A percentile compares a stretch with the other conserved stretches of the same genome.
Conservation (phyloP, 2,797 vertebrate genomes). For the Sus cebifrons region DNA sequence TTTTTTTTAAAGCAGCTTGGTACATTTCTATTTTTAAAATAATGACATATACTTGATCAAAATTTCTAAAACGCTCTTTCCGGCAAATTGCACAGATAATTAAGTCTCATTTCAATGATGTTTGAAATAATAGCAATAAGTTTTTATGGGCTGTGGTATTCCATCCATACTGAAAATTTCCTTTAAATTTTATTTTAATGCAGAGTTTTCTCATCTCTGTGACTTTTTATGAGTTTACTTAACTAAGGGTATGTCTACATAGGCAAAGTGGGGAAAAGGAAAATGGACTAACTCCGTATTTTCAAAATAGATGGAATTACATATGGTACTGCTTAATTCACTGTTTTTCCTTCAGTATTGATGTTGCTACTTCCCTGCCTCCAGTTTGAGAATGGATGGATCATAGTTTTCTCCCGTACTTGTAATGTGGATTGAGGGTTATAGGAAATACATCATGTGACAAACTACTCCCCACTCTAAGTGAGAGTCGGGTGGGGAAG, state of each 20-base stretch:
- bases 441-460: not conserved
- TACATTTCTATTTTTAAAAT: constrained; percentile 89
- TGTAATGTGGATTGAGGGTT: not conserved
- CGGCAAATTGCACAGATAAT: constrained; percentile 91
- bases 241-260: not conserved
- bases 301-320: not conserved
- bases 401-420: not conserved
- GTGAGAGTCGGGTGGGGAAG: no score
- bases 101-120: constrained; percentile 91
- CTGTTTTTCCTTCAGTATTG: not conserved
- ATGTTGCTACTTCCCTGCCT: not conserved
- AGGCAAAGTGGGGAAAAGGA: not conserved
- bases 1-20: constrained; percentile 80
- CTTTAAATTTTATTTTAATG: constrained; percentile 80
- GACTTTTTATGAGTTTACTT: constrained; percentile 70
- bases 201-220: constrained; percentile 68
- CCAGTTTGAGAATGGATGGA: not conserved
- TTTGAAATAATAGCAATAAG: constrained; percentile 89
- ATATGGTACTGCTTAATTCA: accelerated
- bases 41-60: constrained; percentile 89
- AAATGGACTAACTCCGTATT: not conserved
- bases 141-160: constrained; percentile 82
- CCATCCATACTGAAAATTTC: constrained; percentile 72
- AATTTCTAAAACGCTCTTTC: constrained; percentile 90
- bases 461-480: not conserved